A percentile compares a stretch with the other conserved stretches of the same genome.
These are phyloP conservation scores for Sprattus sprattus DNA, from an alignment of 2,113 vertebrate genomes.

Conservation along the genomic window DNA sequence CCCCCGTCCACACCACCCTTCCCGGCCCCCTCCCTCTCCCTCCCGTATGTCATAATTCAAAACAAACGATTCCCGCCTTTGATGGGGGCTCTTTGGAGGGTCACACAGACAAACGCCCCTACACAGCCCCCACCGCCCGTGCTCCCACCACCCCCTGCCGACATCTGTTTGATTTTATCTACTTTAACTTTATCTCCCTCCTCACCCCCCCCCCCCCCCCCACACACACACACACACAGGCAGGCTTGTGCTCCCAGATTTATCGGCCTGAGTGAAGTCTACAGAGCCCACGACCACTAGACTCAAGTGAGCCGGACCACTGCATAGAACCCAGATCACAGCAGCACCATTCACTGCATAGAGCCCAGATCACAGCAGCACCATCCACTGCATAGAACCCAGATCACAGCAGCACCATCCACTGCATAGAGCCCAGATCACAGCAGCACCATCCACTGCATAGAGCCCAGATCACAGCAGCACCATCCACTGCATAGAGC, in stretches of 20 bases:
- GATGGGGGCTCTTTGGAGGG: slow-evolving; percentile 99
- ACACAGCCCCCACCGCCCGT: not conserved
- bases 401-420: not conserved
- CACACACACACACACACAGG: slow-evolving; percentile 42
- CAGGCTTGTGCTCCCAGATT: slow-evolving; percentile 77
- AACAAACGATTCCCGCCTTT: slow-evolving; percentile 99
- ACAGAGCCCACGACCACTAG: not conserved
- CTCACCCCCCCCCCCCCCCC: not conserved
- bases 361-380: not conserved
- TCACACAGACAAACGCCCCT: slow-evolving; percentile 83
- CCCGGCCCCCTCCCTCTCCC: slow-evolving; percentile 71
- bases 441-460: not conserved
- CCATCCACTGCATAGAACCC: not conserved
- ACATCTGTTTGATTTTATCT: slow-evolving; percentile 99
- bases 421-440: not conserved
- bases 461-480: too few species aligned
- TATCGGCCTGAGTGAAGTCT: slow-evolving; percentile 87
- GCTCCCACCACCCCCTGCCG: slow-evolving; percentile 78
- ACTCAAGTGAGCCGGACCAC: not conserved
- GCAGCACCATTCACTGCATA: not conserved
- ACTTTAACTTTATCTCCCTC: slow-evolving; percentile 95
- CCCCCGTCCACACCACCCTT: slow-evolving; percentile 71
- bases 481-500: too few species aligned
- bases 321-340: not conserved
- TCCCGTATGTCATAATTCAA: slow-evolving; percentile 99